Base-by-base conservation (phyloP, 1,140 invertebrate genomes). In the Subanguina moxae region DNA sequence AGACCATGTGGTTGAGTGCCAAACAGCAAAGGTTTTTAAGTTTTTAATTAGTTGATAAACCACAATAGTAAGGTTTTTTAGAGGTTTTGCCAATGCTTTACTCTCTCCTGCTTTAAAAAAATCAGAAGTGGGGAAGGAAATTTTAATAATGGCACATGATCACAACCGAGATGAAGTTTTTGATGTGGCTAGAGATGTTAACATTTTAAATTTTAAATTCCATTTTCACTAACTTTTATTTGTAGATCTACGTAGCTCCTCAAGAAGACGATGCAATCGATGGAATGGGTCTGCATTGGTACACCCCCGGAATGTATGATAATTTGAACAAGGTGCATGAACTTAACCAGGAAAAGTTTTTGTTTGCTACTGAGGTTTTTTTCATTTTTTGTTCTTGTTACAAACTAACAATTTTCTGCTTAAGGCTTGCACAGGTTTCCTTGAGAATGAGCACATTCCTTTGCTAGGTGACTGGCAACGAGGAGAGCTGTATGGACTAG, bases 1-100 rank as follows among this genome's bases (percentile, higher is more conserved):
- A 92, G 80, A 86, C 86, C 19, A 87, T 93, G 83, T 89, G 87
- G 1, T 93, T 91, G 88, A 87, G 85, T 0, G 85, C 90, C 0
- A 76, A 84, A 23, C 78, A 80, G 42, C 69, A 82, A 69, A 43
- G 75, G 67, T 80, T 52, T 52, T 52, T 25, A 1, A 15, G 15
- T 15, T 7, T 52, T 52, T 52, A 7, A 8, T 25, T 52, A 1
- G 48, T 52, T 3, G 8, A 11, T 45, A 15, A 52, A 5, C 15
- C 23, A 7, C n/a, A 52, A 52, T 25, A 7, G 3, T 25, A 52
- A 52, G 15, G 32, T 11, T 38, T 67, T 68, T 72, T 25, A 68
- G 75, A 43, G 68, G 75, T 7, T 68, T 75, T 58, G 46, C 70
- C 28, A 23, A 74, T 9, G 19, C 32, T 30, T 46, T 71, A 19